phyloP scores from a whole-genome alignment of 92 coral and sea anemone genomes.

The Umimayanthus chanpuru region DNA sequence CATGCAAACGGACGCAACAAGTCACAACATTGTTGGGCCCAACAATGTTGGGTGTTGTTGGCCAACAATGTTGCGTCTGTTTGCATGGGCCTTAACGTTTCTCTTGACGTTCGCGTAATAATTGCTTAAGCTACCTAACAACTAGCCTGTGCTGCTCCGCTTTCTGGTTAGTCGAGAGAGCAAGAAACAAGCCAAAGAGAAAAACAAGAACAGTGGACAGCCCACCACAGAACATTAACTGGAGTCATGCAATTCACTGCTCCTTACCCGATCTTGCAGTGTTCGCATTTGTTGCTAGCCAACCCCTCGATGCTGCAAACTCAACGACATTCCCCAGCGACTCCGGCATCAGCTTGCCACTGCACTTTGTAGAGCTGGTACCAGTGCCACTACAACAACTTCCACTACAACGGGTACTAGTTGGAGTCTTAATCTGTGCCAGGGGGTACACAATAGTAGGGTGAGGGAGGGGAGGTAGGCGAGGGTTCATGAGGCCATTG shows the following conservation, averaged over 20 bases:
- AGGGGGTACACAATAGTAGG: slow-evolving; percentile 79
- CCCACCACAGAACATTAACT: no score
- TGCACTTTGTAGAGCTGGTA: slow-evolving; percentile 73
- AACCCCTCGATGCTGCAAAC: slow-evolving; percentile 90
- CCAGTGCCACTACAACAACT: slow-evolving; percentile 83
- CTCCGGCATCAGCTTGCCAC: slow-evolving; percentile 82
- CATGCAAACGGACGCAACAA: no score
- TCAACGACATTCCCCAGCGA: slow-evolving; percentile 79
- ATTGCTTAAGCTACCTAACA: no score
- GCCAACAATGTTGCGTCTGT: no score
- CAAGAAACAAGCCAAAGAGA: no score
- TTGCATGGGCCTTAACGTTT: no score
- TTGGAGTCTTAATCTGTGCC: slow-evolving; percentile 88
- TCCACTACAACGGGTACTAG: slow-evolving; percentile 85
- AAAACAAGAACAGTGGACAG: no score
- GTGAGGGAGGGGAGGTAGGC: slow-evolving; percentile 97
- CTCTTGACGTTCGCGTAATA: no score
- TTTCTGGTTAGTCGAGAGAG: no score
- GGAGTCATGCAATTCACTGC: not conserved
- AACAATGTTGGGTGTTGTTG: no score
- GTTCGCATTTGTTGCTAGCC: slow-evolving; percentile 90
- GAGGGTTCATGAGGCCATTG: slow-evolving; percentile 89
- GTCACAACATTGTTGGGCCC: no score
- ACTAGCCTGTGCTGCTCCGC: no score
- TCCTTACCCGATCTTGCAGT: slow-evolving; percentile 75